phyloP scores from a whole-genome alignment of 1,140 invertebrate species.

The Mamestra configurata region DNA sequence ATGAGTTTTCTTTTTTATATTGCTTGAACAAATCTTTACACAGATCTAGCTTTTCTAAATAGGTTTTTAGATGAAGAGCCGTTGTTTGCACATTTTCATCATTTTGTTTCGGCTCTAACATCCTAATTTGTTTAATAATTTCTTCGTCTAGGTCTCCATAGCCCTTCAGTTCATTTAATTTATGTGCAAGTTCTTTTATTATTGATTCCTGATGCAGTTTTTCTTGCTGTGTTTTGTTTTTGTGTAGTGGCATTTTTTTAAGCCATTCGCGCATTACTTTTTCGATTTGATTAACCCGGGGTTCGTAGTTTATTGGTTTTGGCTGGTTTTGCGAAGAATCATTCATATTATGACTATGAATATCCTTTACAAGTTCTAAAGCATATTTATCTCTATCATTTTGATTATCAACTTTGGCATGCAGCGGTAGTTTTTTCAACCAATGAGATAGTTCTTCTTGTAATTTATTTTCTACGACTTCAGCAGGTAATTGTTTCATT shows the following conservation, averaged over 20 bases:
- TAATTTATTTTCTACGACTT: slow-evolving; percentile 1
- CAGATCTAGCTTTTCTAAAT: slow-evolving; percentile 4
- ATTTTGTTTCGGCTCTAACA: slow-evolving; percentile 18
- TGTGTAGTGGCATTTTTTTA: slow-evolving; percentile 4
- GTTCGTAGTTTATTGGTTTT: not conserved
- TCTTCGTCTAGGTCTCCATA: not conserved
- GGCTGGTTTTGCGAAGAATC: not conserved
- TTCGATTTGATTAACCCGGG: not conserved
- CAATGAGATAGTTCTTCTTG: slow-evolving; percentile 24
- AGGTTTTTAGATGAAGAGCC: slow-evolving; percentile 18
- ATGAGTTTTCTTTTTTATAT: not conserved
- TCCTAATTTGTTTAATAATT: slow-evolving; percentile 12
- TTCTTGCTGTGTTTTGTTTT: not conserved
- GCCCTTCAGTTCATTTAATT: not conserved
- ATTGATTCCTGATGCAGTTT: not conserved
- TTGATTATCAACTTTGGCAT: slow-evolving; percentile 11
- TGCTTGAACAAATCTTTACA: not conserved
- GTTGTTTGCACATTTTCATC: not conserved
- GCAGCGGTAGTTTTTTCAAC: slow-evolving; percentile 33
- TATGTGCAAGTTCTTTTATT: slow-evolving; percentile 16
- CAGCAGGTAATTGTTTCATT: not conserved
- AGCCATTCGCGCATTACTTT: slow-evolving; percentile 23
- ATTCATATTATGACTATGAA: slow-evolving; percentile 39
- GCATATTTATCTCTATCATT: slow-evolving; percentile 24
- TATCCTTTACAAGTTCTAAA: slow-evolving; percentile 24